phyloP scores from a whole-genome alignment of 2,888 invertebrate species.

The Andrena bicolor region DNA sequence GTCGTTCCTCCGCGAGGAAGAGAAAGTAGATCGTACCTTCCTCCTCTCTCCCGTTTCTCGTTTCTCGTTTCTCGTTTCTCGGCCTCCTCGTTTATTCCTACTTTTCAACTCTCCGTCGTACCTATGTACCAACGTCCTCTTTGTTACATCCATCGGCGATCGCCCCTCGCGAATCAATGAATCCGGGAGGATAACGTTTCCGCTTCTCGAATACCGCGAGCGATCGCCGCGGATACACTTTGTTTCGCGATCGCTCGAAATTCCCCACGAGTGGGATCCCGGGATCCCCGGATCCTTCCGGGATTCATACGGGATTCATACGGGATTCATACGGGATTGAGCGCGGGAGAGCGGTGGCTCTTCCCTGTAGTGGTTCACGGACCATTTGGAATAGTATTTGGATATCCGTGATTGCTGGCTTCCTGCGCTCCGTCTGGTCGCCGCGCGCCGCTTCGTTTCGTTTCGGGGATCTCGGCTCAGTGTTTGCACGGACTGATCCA shows the following conservation, averaged over 20 bases:
- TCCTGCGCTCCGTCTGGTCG: background rate
- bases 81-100: background rate
- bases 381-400: slow-evolving; percentile 21
- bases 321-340: slow-evolving; percentile 48
- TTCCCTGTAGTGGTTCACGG: slow-evolving; percentile 2
- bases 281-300: slow-evolving; percentile 21
- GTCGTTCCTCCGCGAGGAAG: background rate
- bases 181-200: slow-evolving; percentile 63
- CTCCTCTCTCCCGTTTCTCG: background rate
- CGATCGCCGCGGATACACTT: slow-evolving; percentile 52
- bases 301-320: slow-evolving; percentile 42
- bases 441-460: no score
- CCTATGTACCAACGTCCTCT: background rate
- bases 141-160: background rate
- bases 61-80: background rate
- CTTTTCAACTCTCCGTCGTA: slow-evolving; percentile 6
- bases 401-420: background rate
- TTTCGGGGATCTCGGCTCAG: background rate
- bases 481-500: no score
- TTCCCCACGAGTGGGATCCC: slow-evolving; percentile 25
- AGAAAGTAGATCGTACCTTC: background rate
- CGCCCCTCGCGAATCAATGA: slow-evolving; percentile 69
- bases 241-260: slow-evolving; percentile 42
- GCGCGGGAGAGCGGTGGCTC: background rate
- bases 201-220: slow-evolving; percentile 36